These are phyloP conservation scores for Drosophila eohydei DNA, from an alignment of 2,888 invertebrate species.

Conservation along the genomic window DNA sequence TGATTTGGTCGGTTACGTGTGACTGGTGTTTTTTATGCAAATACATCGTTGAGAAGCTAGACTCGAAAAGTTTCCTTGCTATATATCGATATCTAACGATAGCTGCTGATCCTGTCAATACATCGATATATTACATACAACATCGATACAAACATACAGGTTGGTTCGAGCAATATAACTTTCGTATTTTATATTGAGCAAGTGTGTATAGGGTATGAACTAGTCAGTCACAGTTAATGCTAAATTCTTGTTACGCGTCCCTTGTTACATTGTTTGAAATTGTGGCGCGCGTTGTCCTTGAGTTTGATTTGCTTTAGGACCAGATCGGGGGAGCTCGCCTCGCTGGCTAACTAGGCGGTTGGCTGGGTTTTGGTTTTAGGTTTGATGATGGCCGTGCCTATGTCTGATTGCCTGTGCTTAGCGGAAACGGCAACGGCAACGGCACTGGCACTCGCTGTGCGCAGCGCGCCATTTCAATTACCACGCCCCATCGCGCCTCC, in stretches of 20 bases:
- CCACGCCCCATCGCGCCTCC: slow-evolving; percentile 34
- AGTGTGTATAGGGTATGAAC: neutral
- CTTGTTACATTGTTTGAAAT: slow-evolving; percentile 53
- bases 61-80: neutral
- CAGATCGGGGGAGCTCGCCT: slow-evolving; percentile 3
- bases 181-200: neutral
- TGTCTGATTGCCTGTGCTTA: slow-evolving; percentile 61
- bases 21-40: neutral
- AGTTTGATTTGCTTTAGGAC: slow-evolving; percentile 56
- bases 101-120: neutral
- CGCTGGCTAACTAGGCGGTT: neutral
- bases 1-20: neutral
- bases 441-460: slow-evolving; percentile 28
- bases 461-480: slow-evolving; percentile 69
- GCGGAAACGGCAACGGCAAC: slow-evolving; percentile 55
- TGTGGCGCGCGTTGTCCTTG: slow-evolving; percentile 52
- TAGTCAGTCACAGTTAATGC: neutral
- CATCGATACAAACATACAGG: no score
- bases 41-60: neutral
- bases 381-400: slow-evolving; percentile 49
- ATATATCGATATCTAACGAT: neutral
- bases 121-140: neutral
- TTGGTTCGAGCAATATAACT: no score
- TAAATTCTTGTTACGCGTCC: slow-evolving; percentile 18
- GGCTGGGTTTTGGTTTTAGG: neutral